Percentiles rank a stretch among this genome's conserved stretches.
Conservation (phyloP, 2,888 invertebrate species). For the Cryptocephalus moraei region DNA sequence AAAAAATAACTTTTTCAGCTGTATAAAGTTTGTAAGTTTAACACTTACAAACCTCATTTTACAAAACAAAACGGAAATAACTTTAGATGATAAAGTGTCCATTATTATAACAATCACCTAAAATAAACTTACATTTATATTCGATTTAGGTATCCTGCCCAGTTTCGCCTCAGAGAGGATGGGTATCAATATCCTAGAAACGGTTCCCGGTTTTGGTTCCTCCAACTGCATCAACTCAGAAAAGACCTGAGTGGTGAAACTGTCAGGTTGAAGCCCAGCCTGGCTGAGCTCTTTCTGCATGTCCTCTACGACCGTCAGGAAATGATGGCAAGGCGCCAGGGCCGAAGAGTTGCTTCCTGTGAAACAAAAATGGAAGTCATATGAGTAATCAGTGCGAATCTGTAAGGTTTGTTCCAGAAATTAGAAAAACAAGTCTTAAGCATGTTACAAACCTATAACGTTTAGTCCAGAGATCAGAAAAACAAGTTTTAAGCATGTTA, state of each 20-base stretch:
- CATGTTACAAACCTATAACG: too few species aligned
- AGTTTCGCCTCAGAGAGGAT: conserved; percentile 60
- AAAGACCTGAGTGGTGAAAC: conserved; percentile 72
- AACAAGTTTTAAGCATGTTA: too few species aligned
- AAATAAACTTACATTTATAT: conserved; percentile 44
- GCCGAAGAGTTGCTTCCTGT: conserved; percentile 63
- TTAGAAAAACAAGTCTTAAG: too few species aligned
- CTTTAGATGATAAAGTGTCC: neutral
- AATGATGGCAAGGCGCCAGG: conserved; percentile 62
- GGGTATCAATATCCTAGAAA: conserved; percentile 69
- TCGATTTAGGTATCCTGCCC: conserved; percentile 56
- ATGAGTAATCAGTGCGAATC: neutral
- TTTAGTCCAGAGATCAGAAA: too few species aligned
- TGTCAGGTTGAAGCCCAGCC: conserved; percentile 56
- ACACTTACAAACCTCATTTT: too few species aligned
- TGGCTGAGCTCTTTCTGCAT: conserved; percentile 40
- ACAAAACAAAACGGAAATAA: too few species aligned
- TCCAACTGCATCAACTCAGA: conserved; percentile 64
- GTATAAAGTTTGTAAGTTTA: too few species aligned
- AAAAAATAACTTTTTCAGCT: too few species aligned
- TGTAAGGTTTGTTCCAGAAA: neutral
- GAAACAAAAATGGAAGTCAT: neutral
- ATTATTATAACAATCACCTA: neutral
- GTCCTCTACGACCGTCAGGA: conserved; percentile 53
- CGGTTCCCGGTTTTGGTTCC: conserved; percentile 76